Base-by-base conservation (phyloP, 1,140 invertebrate genomes). In the Aphelenchoides besseyi region DNA sequence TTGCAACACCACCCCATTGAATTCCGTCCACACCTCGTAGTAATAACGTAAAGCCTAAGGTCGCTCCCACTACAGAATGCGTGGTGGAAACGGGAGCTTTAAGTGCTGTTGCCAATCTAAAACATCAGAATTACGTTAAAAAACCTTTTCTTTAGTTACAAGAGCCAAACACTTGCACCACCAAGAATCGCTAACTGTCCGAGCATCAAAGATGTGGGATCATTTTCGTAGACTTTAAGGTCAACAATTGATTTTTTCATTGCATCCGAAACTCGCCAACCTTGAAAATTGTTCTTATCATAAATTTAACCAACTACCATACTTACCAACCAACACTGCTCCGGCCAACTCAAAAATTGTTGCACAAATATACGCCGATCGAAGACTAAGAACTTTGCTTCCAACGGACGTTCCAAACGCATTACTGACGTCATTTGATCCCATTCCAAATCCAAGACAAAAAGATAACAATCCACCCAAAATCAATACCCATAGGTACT, bases 321-420 rank as follows among this genome's bases (percentile, higher is more conserved):
- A n/a, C 28, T 70, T 26, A 69, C 74, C 88, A 54, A 89, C 82
- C 29, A 88, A 77, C 41, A 87, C 74, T n/a, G 87, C 85, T 12
- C 74, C 74, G 2, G 62, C 16, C 1, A 74, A 77, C 53, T 75
- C 74, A 48, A 75, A 74, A 33, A 75, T 41, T 1, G 74, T 64
- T 3, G 74, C 74, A 41, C 77, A 37, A 64, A 74, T 29, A 37
- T 76, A 74, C 29, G 74, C 74, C 37, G 37, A 26, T 64, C 53
- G 62, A 5, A 78, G 30, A 8, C 59, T 32, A 8, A 78, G 37
- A 18, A 77, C 78, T 30, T 80, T 80, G 0, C 78, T 81, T 5
- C 95, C 95, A 9, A 98, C 95, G 64, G 92, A 94, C 3, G 95
- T 97, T 0, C 95, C 95, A 84, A 98, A 97, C 5, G 93, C 94